A percentile compares a stretch with the other conserved stretches of the same genome.
Evolutionary conservation across 2,797 vertebrate genomes (phyloP).

Genomic region (Denticeps clupeoides): DNA sequence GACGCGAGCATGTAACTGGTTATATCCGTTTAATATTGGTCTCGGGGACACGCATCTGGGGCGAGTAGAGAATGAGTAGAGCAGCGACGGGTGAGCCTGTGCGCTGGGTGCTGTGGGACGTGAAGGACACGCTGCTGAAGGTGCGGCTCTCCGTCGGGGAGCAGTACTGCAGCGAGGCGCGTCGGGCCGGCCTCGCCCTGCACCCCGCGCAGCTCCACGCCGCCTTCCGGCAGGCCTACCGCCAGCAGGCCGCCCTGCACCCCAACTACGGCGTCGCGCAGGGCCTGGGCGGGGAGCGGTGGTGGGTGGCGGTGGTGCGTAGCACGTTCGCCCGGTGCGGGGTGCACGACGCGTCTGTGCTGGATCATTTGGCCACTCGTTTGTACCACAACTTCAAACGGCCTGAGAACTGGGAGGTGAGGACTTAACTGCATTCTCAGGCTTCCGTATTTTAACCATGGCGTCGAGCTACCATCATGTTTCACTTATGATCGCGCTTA

Average conservation of each 20-base stretch:
- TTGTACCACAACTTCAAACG: conserved; percentile 72
- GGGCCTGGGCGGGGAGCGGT: conserved; percentile 67
- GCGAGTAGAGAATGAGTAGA: no score
- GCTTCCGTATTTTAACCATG: no score
- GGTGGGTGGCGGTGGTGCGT: conserved; percentile 73
- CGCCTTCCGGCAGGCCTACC: conserved; percentile 59
- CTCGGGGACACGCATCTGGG: no score
- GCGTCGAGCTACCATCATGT: no score
- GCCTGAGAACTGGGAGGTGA: conserved; percentile 73
- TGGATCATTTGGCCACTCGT: conserved; percentile 55
- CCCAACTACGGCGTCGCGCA: conserved; percentile 74
- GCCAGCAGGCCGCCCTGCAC: conserved; percentile 49
- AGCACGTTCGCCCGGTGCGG: conserved; percentile 69
- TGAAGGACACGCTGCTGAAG: conserved; percentile 82
- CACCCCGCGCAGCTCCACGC: conserved; percentile 44
- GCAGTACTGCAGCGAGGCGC: conserved; percentile 72
- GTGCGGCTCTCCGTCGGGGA: conserved; percentile 69
- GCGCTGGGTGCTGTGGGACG: conserved; percentile 82
- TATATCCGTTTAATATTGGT: no score
- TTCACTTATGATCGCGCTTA: no score
- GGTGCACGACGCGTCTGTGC: conserved; percentile 45
- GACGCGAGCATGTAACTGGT: no score
- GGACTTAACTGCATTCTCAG: no score
- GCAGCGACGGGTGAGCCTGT: conserved; percentile 55
- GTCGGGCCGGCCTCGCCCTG: conserved; percentile 55